A percentile compares a stretch with the other conserved stretches of the same genome.
These are phyloP conservation scores for Gouania willdenowi DNA, from an alignment of 2,797 vertebrate species.

Conservation along the genomic window DNA sequence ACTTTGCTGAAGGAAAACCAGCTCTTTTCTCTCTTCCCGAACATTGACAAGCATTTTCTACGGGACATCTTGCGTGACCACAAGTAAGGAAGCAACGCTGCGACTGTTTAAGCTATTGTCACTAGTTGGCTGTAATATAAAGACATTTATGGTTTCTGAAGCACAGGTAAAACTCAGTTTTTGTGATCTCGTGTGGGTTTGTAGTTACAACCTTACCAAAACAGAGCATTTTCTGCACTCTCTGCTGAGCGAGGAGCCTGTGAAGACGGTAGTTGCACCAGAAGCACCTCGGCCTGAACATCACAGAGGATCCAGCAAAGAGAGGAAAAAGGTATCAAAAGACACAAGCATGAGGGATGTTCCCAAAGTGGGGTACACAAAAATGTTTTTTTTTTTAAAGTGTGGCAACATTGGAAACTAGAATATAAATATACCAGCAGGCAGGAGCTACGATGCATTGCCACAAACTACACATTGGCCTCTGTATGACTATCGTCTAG, in stretches of 20 bases:
- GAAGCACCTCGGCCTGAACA: constrained; percentile 73
- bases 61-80: constrained; percentile 91
- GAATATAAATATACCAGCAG: too few relatives aligned
- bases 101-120: too few relatives aligned
- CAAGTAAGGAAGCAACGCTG: constrained; percentile 80
- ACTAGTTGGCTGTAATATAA: too few relatives aligned
- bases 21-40: constrained; percentile 86
- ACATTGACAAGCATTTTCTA: constrained; percentile 88
- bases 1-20: constrained; percentile 87
- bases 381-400: too few relatives aligned
- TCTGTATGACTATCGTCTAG: too few relatives aligned
- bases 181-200: not conserved
- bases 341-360: too few relatives aligned
- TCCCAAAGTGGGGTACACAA: too few relatives aligned
- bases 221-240: constrained; percentile 88
- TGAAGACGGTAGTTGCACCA: constrained; percentile 87
- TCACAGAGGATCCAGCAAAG: constrained; percentile 66
- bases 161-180: too few relatives aligned
- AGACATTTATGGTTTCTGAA: too few relatives aligned
- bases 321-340: constrained; percentile 63
- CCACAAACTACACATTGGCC: too few relatives aligned
- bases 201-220: constrained; percentile 87
- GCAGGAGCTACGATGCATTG: too few relatives aligned
- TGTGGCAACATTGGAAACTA: too few relatives aligned
- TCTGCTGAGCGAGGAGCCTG: constrained; percentile 85